These are phyloP conservation scores for Nephila pilipes DNA, from an alignment of 1,140 invertebrate species.

Conservation along the genomic window DNA sequence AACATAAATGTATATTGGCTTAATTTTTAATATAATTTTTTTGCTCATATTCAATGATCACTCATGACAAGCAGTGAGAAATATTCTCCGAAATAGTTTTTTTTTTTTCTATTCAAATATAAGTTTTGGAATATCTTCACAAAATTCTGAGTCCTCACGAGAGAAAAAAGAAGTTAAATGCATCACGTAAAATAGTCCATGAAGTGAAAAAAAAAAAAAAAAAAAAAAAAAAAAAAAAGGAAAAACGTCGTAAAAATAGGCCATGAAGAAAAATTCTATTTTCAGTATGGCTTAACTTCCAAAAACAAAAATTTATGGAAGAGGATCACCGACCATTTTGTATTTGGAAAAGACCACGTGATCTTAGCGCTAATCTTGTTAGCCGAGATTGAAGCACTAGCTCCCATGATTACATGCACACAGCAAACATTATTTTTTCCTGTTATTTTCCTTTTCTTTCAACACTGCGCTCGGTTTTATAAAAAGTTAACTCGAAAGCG, in stretches of 20 bases:
- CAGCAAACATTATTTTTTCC: background rate
- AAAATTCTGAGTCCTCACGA: background rate
- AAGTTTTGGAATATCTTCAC: background rate
- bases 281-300: conserved; percentile 1
- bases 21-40: background rate
- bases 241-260: background rate
- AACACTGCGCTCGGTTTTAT: background rate
- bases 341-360: conserved; percentile 35
- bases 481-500: conserved; percentile 7
- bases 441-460: background rate
- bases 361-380: conserved; percentile 40
- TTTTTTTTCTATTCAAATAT: background rate
- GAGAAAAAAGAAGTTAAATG: background rate
- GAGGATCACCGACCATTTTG: conserved; percentile 39
- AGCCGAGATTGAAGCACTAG: conserved; percentile 51
- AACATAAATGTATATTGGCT: no score
- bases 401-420: conserved; percentile 27
- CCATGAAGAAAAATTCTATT: conserved; percentile 15
- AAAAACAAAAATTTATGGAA: conserved; percentile 47
- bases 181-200: conserved; percentile 25
- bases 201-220: background rate
- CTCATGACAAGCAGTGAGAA: background rate
- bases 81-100: background rate
- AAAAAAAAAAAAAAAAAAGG: background rate
- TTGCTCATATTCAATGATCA: background rate